Evolutionary conservation across 2,888 invertebrate genomes (phyloP).

Genomic region (Drosophila affinis): DNA sequence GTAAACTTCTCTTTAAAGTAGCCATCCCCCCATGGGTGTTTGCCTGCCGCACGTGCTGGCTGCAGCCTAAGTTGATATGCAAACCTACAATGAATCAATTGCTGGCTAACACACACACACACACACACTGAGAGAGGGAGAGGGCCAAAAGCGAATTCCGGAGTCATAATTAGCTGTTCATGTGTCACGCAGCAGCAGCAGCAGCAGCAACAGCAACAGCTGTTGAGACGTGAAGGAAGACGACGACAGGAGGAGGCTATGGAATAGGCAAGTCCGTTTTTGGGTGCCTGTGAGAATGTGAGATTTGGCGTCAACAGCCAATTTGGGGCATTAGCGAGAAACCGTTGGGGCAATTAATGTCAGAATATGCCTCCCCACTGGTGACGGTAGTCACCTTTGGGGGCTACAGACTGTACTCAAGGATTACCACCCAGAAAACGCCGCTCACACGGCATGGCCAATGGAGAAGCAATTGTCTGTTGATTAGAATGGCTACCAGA

Average conservation of each 20-base stretch:
- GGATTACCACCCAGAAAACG: slow-evolving; percentile 58
- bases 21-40: background rate
- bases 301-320: slow-evolving; percentile 77
- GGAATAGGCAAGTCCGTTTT: slow-evolving; percentile 31
- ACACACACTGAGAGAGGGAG: slow-evolving; percentile 10
- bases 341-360: slow-evolving; percentile 77
- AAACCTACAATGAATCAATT: slow-evolving; percentile 65
- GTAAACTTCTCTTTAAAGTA: background rate
- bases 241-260: background rate
- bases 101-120: slow-evolving; percentile 36
- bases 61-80: slow-evolving; percentile 32
- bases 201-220: slow-evolving; percentile 14
- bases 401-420: slow-evolving; percentile 20
- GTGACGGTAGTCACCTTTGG: slow-evolving; percentile 26
- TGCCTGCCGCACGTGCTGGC: slow-evolving; percentile 26
- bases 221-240: slow-evolving; percentile 1
- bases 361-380: slow-evolving; percentile 37
- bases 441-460: slow-evolving; percentile 45
- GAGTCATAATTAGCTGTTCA: slow-evolving; percentile 71
- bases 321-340: slow-evolving; percentile 78
- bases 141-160: slow-evolving; percentile 43
- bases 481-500: slow-evolving; percentile 17
- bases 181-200: slow-evolving; percentile 62
- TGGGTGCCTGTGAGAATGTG: slow-evolving; percentile 58
- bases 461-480: slow-evolving; percentile 64